Evolutionary conservation across 2,797 vertebrate species (phyloP), one percentile per base, ranked within the genome.

Genomic region (Tamandua tetradactyla): DNA sequence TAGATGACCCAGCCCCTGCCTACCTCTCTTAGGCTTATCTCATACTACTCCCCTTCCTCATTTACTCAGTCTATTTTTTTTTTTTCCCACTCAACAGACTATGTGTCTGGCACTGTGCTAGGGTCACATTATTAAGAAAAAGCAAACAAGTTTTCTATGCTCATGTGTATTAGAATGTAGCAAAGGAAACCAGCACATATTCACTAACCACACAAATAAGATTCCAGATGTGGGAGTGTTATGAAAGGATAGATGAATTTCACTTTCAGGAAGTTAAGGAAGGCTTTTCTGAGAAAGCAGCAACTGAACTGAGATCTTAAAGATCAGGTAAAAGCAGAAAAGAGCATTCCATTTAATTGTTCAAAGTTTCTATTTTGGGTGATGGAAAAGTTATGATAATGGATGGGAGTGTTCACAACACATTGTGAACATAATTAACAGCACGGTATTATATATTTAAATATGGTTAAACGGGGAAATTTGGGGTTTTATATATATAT

Each of bases 61-160:
- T 14, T 84, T 61, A 86, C 27, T 79, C 32, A 61, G 55, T 42
- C 42, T n/a, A n/a, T n/a, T n/a, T n/a, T n/a, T n/a, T n/a, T n/a
- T n/a, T n/a, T n/a, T 13, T 66, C 68, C 84, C 86, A 87, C 42
- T 84, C 75, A 75, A n/a, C 35, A 84, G 47, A 66, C 57, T 66
- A 83, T 17, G 61, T 75, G 59, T 27, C 40, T 76, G 66, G n/a
- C 40, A 13, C 17, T 75, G 25, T 22, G 3, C 42, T 71, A 71
- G 32, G 44, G 25, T 80, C 35, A 72, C 10, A 72, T 47, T 15
- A 79, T 57, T 25, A 82, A 74, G 42, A 27, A 59, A 61, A 87
- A 87, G n/a, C 61, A 95, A 95, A 82, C 23, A 71, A 78, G n/a
- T 35, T 82, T 32, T 62, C 68, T 69, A 62, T 64, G 76, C 59